Evolutionary conservation across 2,888 invertebrate species (phyloP).

Genomic region (Sarcophaga caerulescens): DNA sequence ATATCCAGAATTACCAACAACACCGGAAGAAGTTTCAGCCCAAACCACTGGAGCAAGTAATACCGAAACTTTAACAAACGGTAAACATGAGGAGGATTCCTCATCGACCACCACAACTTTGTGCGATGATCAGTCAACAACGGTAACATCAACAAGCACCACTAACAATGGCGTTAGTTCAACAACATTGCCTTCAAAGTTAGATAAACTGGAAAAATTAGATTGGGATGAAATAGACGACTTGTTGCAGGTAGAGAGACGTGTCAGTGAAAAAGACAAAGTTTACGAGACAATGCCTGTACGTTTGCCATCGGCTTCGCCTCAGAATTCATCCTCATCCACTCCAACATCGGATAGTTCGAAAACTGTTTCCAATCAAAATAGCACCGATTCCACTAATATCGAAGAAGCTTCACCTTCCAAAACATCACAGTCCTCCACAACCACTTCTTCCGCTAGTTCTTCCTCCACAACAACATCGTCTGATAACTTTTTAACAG

Average conservation of each 20-base stretch:
- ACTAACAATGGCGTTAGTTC: conserved; percentile 77
- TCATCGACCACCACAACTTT: conserved; percentile 75
- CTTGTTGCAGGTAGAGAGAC: conserved; percentile 86
- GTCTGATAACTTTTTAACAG: conserved; percentile 79
- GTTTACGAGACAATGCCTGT: conserved; percentile 87
- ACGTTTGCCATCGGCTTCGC: conserved; percentile 82
- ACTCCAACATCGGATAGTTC: conserved; percentile 73
- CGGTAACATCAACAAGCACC: conserved; percentile 70
- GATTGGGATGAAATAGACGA: conserved; percentile 89
- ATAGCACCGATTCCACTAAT: conserved; percentile 72
- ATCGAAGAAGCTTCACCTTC: conserved; percentile 63
- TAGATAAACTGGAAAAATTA: conserved; percentile 84
- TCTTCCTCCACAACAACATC: conserved; percentile 72
- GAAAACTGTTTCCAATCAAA: conserved; percentile 74
- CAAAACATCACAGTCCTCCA: conserved; percentile 69
- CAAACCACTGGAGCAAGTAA: conserved; percentile 71
- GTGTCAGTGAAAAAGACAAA: conserved; percentile 84
- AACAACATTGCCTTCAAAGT: conserved; percentile 86
- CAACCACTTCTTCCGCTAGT: conserved; percentile 67
- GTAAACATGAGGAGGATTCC: conserved; percentile 72
- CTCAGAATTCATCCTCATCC: conserved; percentile 81
- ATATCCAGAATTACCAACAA: conserved; percentile 78
- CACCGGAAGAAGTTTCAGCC: conserved; percentile 78
- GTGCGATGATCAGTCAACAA: conserved; percentile 68
- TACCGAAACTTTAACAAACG: conserved; percentile 68